These are phyloP conservation scores for Pogonomyrmex barbatus DNA, from an alignment of 1,140 invertebrate genomes.

Conservation along the genomic window DNA sequence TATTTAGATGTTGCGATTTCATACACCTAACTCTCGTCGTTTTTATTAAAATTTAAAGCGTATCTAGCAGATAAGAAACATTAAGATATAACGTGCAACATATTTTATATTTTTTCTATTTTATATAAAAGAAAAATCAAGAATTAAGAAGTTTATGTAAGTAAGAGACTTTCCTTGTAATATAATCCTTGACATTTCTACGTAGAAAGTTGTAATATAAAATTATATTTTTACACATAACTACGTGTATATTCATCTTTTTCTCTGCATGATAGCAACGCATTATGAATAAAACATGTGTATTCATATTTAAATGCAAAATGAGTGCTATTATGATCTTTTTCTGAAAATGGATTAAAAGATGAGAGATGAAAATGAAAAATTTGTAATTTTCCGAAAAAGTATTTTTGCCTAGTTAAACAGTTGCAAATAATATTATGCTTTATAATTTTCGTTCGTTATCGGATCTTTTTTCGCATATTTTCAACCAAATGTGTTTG, in stretches of 20 bases:
- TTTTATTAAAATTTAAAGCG: constrained; percentile 20
- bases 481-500: background rate
- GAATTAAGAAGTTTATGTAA: background rate
- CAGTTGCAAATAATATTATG: background rate
- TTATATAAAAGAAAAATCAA: background rate
- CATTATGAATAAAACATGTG: background rate
- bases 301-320: background rate
- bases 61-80: background rate
- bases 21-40: background rate
- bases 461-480: background rate
- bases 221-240: background rate
- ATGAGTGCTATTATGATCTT: background rate
- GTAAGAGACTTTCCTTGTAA: background rate
- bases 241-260: background rate
- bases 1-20: background rate
- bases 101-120: background rate
- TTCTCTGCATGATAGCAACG: too few relatives aligned
- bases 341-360: background rate
- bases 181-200: background rate
- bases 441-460: background rate
- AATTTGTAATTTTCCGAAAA: too few relatives aligned
- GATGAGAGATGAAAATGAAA: background rate
- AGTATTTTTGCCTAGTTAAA: too few relatives aligned
- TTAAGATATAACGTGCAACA: background rate
- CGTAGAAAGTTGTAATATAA: background rate